Conservation (phyloP, 2,888 invertebrate species). For the Erebia aethiops region DNA sequence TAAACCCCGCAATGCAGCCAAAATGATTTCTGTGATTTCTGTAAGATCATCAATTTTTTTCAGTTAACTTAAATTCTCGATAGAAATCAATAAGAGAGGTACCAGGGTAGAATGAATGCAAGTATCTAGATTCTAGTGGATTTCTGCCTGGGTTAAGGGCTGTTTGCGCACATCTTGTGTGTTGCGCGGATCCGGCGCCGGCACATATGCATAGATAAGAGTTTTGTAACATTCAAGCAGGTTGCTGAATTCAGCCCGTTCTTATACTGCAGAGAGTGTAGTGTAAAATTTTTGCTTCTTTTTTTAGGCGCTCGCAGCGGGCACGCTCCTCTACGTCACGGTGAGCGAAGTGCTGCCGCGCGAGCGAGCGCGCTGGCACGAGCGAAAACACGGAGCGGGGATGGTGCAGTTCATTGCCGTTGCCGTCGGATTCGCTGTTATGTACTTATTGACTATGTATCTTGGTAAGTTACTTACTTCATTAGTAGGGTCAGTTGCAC, state of each 20-base stretch:
- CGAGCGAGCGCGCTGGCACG: constrained; percentile 89
- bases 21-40: too few species aligned
- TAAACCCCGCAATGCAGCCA: too few species aligned
- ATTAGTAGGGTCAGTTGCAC: too few species aligned
- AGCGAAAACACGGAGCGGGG: constrained; percentile 82
- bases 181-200: constrained; percentile 86
- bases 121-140: constrained; percentile 81
- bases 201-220: constrained; percentile 49
- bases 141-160: constrained; percentile 90
- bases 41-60: constrained; percentile 47
- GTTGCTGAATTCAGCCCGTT: too few species aligned
- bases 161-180: constrained; percentile 84
- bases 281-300: too few species aligned
- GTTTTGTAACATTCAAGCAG: too few species aligned
- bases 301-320: constrained; percentile 86
- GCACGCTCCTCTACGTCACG: constrained; percentile 89
- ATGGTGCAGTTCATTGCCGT: constrained; percentile 85
- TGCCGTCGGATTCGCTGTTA: constrained; percentile 83
- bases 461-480: constrained; percentile 68
- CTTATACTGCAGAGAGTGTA: too few species aligned
- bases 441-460: constrained; percentile 85
- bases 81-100: too few species aligned
- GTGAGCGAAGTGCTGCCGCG: constrained; percentile 90
- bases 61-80: constrained; percentile 70
- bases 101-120: constrained; percentile 63